A percentile compares a stretch with the other conserved stretches of the same genome.
Conservation (phyloP, 1,140 invertebrate genomes). For the Hylyphantes graminicola region DNA sequence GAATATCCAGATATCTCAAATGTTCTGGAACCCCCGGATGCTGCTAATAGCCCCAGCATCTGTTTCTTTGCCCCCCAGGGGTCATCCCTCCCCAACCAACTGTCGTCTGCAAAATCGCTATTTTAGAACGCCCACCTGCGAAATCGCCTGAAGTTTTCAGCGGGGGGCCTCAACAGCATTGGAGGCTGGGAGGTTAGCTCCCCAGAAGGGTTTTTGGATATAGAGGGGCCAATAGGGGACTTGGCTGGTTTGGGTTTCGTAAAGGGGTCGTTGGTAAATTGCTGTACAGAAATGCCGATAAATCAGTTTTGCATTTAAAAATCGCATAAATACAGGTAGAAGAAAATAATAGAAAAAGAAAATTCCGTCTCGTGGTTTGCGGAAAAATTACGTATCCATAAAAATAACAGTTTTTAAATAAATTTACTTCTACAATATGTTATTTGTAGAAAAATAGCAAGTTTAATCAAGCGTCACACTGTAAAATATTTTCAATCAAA, state of each 20-base stretch:
- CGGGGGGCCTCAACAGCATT: neutral
- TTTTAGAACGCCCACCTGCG: slow-evolving; percentile 50
- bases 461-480: no score
- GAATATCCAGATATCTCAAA: neutral
- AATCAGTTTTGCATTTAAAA: no score
- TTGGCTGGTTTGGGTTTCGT: neutral
- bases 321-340: no score
- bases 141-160: neutral
- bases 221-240: neutral
- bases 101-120: neutral
- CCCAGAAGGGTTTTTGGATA: neutral
- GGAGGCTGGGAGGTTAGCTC: neutral
- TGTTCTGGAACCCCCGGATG: slow-evolving; percentile 46
- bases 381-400: no score
- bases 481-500: no score
- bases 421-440: no score
- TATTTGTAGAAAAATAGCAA: no score
- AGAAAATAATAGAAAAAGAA: no score
- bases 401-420: no score
- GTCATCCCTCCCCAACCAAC: slow-evolving; percentile 38
- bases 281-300: no score
- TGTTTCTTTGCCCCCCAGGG: slow-evolving; percentile 24
- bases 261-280: no score
- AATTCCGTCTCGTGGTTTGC: no score
- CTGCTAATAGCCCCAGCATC: slow-evolving; percentile 34